These are phyloP conservation scores for Neria commutata DNA, from an alignment of 2,888 invertebrate species.

Conservation along the genomic window DNA sequence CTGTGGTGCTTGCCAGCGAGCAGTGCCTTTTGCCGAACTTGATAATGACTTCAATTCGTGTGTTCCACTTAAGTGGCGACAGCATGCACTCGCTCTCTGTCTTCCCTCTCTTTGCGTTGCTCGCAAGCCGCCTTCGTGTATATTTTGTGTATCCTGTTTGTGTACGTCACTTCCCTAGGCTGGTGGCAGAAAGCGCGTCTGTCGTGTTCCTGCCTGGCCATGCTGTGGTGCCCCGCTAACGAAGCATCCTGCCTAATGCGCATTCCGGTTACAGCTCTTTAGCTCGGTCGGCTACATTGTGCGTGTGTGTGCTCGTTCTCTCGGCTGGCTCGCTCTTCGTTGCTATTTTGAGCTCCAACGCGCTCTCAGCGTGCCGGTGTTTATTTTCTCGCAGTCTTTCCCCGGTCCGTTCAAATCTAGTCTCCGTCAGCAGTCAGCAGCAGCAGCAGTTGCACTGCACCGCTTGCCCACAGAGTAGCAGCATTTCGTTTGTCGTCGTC, in stretches of 20 bases:
- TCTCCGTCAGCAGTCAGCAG: constrained; percentile 35
- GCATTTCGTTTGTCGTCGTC: constrained; percentile 55
- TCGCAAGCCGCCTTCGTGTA: too few relatives aligned
- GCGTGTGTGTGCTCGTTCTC: constrained; percentile 1
- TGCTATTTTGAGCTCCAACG: constrained; percentile 14
- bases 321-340: neutral
- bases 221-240: constrained; percentile 4
- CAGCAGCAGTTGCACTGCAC: constrained; percentile 51
- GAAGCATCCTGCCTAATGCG: too few relatives aligned
- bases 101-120: neutral
- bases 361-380: constrained; percentile 29
- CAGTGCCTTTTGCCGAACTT: constrained; percentile 24
- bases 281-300: neutral
- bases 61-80: neutral
- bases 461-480: too few relatives aligned
- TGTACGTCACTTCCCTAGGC: constrained; percentile 1
- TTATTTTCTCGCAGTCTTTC: constrained; percentile 12
- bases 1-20: neutral
- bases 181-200: neutral
- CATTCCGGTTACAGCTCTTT: neutral
- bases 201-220: neutral
- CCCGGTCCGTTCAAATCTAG: neutral
- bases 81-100: too few relatives aligned
- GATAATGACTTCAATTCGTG: neutral
- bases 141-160: constrained; percentile 11